Evolutionary conservation across 2,888 invertebrate species (phyloP), one percentile per base, ranked within the genome.

Genomic region (Mystacides longicornis): DNA sequence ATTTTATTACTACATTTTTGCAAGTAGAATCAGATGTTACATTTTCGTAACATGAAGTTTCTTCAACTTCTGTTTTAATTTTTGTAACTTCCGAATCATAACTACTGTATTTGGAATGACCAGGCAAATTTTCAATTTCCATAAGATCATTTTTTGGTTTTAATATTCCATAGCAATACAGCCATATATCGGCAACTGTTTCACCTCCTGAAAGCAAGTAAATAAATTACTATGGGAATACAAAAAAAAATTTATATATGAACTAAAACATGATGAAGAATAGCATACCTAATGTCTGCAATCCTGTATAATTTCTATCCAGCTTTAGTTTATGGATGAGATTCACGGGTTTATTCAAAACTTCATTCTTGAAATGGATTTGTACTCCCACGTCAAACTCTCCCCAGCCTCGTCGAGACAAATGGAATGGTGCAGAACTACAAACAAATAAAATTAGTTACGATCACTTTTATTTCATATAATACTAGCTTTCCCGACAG

Each of bases 371-470:
- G 68, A 94, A 94, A 69, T 86, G 87, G 1, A 94, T 74, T 68
- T 90, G 88, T 2, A 93, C 79, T 51, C 87, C 74, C 3, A 93
- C 79, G 0, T 90, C 89, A 73, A 94, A 94, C 74, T 94, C 93
- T 11, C 94, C 94, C 94, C 94, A 94, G 18, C 94, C 94, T 56
- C 90, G 81, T 33, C 92, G 78, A 0, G 87, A 83, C 55, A 94
- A 69, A 71, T 92, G 89, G 76, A 88, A 94, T 0, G 93, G 94
- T 0, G 87, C 79, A 31, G 82, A 77, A 55, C 87, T 88, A 70
- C 23, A 72, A 69, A 52, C 60, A 60, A 53, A n/a, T n/a, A n/a
- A n/a, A n/a, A n/a, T n/a, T n/a, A n/a, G n/a, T n/a, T n/a, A n/a
- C n/a, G n/a, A n/a, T n/a, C n/a, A n/a, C n/a, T n/a, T n/a, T n/a